phyloP scores from a whole-genome alignment of 2,888 invertebrate species.

The Baronia brevicornis region DNA sequence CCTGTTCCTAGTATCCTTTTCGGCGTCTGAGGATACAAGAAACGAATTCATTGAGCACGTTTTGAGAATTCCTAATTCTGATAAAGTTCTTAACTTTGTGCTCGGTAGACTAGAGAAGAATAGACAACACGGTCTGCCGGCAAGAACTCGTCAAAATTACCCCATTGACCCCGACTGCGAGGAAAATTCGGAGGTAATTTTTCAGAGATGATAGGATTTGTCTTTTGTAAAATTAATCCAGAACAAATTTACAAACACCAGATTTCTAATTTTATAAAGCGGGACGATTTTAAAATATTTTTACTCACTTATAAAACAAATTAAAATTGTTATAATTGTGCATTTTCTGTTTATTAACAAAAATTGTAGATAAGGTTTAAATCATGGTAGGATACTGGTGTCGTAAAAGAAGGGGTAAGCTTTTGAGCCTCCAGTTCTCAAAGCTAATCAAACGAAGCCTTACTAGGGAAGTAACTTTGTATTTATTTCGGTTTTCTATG shows the following conservation, averaged over 20 bases:
- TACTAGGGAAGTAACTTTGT: too few relatives aligned
- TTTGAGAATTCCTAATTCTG: constrained; percentile 46
- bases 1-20: constrained; percentile 32
- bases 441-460: too few relatives aligned
- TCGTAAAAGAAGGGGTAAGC: too few relatives aligned
- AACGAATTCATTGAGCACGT: constrained; percentile 52
- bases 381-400: too few relatives aligned
- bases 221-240: neutral
- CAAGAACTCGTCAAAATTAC: constrained; percentile 25
- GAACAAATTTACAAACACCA: neutral
- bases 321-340: too few relatives aligned
- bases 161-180: constrained; percentile 38
- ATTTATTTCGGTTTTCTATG: too few relatives aligned
- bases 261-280: too few relatives aligned
- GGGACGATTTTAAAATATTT: too few relatives aligned
- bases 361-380: too few relatives aligned
- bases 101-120: constrained; percentile 46
- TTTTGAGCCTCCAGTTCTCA: too few relatives aligned
- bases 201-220: neutral
- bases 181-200: constrained; percentile 37
- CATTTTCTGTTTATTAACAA: too few relatives aligned
- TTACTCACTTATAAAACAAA: too few relatives aligned
- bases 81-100: constrained; percentile 55
- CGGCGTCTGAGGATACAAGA: constrained; percentile 39
- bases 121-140: constrained; percentile 28